phyloP scores from a whole-genome alignment of 35 echinoderm and acorn worm species.

The Ophiothrix spiculata region DNA sequence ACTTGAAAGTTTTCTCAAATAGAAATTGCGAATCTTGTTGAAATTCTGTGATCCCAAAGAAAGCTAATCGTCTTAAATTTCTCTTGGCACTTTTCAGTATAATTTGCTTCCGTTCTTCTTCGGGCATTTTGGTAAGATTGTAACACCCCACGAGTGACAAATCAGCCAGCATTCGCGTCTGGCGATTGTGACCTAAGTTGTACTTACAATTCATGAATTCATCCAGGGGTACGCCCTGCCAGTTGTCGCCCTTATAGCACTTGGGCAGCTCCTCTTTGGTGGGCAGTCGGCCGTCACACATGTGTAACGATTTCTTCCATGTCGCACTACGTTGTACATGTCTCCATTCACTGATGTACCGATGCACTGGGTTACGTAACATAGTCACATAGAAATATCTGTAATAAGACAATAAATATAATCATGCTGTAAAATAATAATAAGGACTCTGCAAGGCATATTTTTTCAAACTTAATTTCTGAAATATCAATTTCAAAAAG shows the following conservation, averaged over 20 bases:
- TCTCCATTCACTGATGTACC: conserved; percentile 90
- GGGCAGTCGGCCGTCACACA: conserved; percentile 67
- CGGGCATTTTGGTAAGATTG: conserved; percentile 55
- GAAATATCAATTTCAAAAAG: too few species aligned
- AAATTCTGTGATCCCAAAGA: conserved; percentile 84
- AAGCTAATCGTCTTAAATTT: conserved; percentile 72
- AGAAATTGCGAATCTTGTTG: conserved; percentile 77
- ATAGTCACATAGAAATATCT: conserved; percentile 92
- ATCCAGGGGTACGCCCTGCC: conserved; percentile 62
- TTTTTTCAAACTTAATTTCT: too few species aligned
- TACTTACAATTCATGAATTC: conserved; percentile 79
- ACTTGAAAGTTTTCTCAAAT: conserved; percentile 85
- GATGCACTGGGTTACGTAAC: conserved; percentile 60
- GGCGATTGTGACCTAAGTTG: conserved; percentile 84
- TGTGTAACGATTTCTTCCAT: conserved; percentile 69
- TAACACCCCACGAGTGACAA: conserved; percentile 80
- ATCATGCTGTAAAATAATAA: too few species aligned
- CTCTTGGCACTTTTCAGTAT: conserved; percentile 84
- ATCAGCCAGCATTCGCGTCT: conserved; percentile 91
- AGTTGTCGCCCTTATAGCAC: conserved; percentile 56
- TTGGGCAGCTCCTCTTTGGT: conserved; percentile 51
- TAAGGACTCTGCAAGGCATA: too few species aligned
- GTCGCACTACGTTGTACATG: conserved; percentile 87
- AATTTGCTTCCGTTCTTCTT: conserved; percentile 50
- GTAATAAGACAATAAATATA: too few species aligned